phyloP scores from a whole-genome alignment of 2,888 invertebrate genomes.

The Melieria picta region DNA sequence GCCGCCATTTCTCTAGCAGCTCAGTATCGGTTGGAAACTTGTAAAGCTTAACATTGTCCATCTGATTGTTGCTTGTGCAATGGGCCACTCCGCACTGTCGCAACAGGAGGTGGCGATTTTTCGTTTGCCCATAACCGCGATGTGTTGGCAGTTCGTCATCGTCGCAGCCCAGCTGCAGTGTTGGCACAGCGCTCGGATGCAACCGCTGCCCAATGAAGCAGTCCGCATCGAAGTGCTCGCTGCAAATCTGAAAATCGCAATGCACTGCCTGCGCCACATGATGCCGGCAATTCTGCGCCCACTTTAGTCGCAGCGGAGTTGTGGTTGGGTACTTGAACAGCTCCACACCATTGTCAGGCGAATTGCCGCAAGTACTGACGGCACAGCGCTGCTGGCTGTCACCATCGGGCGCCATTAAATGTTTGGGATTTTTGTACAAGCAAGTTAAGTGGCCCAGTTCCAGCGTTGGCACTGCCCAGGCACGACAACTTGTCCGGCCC shows the following conservation, averaged over 20 bases:
- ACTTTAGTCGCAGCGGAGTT: conserved; percentile 45
- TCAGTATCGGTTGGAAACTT: conserved; percentile 40
- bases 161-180: conserved; percentile 43
- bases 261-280: conserved; percentile 53
- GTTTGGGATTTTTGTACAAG: conserved; percentile 43
- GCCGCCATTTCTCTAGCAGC: conserved; percentile 50
- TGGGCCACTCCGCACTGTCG: conserved; percentile 37
- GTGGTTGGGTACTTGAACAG: conserved; percentile 51
- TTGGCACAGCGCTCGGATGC: conserved; percentile 48
- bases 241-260: conserved; percentile 51
- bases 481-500: conserved; percentile 46
- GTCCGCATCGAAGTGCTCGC: conserved; percentile 46
- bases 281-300: conserved; percentile 55
- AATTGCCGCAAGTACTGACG: conserved; percentile 51
- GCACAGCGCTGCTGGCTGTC: conserved; percentile 45
- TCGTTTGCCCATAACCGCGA: conserved; percentile 17
- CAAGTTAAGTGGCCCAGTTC: conserved; percentile 47
- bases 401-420: conserved; percentile 23
- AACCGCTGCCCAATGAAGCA: conserved; percentile 47
- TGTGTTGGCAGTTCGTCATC: conserved; percentile 49
- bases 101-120: neutral
- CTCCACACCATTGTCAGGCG: conserved; percentile 38
- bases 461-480: conserved; percentile 56
- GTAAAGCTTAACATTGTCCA: conserved; percentile 38
- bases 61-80: conserved; percentile 36